Evolutionary conservation across 2,888 invertebrate species (phyloP), one percentile per base, ranked within the genome.

Genomic region (Parnassius orleans): DNA sequence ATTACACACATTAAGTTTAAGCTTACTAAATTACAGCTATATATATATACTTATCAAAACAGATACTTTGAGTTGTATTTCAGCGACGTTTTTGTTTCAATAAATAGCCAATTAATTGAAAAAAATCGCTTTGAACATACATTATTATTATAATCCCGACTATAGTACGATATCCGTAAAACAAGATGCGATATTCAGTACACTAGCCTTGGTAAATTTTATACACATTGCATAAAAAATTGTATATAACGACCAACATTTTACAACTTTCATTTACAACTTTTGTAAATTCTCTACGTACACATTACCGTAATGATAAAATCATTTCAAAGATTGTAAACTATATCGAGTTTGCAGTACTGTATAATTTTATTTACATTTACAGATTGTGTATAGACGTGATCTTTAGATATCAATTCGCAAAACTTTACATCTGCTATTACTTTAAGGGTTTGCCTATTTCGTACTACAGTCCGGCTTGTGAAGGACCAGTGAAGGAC

Each of bases 1-100:
- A 68, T 68, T 66, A 72, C 69, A 70, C 65, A 71, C 61, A 56
- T 44, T 55, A 56, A 50, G 12, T 43, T 46, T 69, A 77, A 77
- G 75, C 75, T 71, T 77, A 77, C 68, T 84, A 83, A 75, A 72
- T 56, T 89, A 89, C 85, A 87, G 80, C 80, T 85, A 81, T 80
- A 76, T 83, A 71, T 83, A 71, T 83, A 80, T 86, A 76, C 65
- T 76, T 76, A 77, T 72, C 77, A 77, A 80, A 81, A 78, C 72
- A 66, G 69, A 59, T 46, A 47, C 10, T 71, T 72, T 70, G 68
- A 19, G 67, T 63, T 73, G 73, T 65, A 48, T 58, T 64, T 67
- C 67, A 61, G 67, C 69, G 66, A 65, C 66, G 66, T 65, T 68
- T 66, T 55, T 43, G 65, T 66, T 66, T 68, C 61, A 65, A 66